Percentiles rank a stretch among this genome's conserved stretches.
Conservation (phyloP, 1,140 invertebrate genomes). For the Hestina assimilis region DNA sequence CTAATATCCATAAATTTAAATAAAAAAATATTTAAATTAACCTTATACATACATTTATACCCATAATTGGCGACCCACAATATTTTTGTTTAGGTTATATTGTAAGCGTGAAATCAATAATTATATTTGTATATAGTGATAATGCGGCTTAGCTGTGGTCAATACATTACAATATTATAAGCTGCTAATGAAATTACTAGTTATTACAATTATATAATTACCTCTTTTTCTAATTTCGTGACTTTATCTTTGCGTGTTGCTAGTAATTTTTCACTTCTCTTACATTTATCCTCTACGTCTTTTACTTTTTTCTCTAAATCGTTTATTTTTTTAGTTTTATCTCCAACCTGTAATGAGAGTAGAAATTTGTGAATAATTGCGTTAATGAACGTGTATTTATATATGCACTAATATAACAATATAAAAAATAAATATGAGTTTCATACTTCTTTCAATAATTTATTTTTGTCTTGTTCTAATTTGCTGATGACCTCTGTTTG, state of each 20-base stretch:
- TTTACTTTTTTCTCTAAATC: slow-evolving; percentile 81
- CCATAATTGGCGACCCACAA: no score
- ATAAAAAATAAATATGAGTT: background rate
- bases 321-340: slow-evolving; percentile 79
- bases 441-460: slow-evolving; percentile 74
- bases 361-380: background rate
- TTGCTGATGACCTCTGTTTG: slow-evolving; percentile 74
- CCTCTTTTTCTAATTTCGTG: slow-evolving; percentile 81
- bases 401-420: no score
- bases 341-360: slow-evolving; percentile 68
- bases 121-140: no score
- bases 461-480: slow-evolving; percentile 76
- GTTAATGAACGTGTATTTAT: background rate
- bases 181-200: no score
- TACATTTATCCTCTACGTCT: slow-evolving; percentile 81
- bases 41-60: background rate
- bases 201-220: slow-evolving; percentile 36
- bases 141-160: no score
- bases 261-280: slow-evolving; percentile 79
- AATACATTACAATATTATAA: no score
- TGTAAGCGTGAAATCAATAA: no score
- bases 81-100: no score
- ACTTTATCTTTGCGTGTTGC: slow-evolving; percentile 80
- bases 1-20: slow-evolving; percentile 54
- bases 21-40: slow-evolving; percentile 14